phyloP scores from a whole-genome alignment of 1,140 invertebrate genomes.

The Episyrphus balteatus region DNA sequence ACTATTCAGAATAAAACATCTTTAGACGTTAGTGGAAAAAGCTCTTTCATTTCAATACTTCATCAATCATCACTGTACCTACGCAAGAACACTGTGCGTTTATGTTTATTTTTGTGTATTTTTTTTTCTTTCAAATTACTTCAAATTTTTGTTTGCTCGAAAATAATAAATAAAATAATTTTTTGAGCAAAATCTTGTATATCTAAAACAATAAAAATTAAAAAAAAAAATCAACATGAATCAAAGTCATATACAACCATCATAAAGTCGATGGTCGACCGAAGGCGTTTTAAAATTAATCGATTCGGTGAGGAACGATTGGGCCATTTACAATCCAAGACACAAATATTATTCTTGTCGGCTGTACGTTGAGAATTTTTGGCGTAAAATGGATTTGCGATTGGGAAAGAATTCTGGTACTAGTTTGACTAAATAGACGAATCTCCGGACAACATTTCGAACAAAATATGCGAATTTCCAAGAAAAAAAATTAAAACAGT shows the following conservation, averaged over 20 bases:
- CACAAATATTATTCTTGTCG: constrained; percentile 34
- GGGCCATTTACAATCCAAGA: constrained; percentile 32
- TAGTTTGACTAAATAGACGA: constrained; percentile 35
- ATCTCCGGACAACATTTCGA: constrained; percentile 30
- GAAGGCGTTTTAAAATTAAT: constrained; percentile 33
- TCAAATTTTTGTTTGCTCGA: too few species aligned
- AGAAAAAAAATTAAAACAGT: constrained; percentile 30
- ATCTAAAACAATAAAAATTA: too few species aligned
- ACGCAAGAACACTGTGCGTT: too few species aligned
- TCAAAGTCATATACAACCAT: neutral
- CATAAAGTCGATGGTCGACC: constrained; percentile 20
- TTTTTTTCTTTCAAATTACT: too few species aligned
- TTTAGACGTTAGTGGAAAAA: too few species aligned
- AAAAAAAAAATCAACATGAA: too few species aligned
- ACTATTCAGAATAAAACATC: too few species aligned
- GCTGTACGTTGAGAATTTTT: constrained; percentile 34
- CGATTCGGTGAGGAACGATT: constrained; percentile 31
- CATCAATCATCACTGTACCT: too few species aligned
- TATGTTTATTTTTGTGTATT: too few species aligned
- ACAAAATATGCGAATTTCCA: constrained; percentile 32
- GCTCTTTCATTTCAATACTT: too few species aligned
- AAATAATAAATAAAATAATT: too few species aligned
- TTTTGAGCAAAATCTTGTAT: too few species aligned
- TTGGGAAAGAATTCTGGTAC: constrained; percentile 34
- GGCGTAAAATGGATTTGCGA: constrained; percentile 30